phyloP scores from a whole-genome alignment of 2,888 invertebrate species.

The Drosophila meridiana region DNA sequence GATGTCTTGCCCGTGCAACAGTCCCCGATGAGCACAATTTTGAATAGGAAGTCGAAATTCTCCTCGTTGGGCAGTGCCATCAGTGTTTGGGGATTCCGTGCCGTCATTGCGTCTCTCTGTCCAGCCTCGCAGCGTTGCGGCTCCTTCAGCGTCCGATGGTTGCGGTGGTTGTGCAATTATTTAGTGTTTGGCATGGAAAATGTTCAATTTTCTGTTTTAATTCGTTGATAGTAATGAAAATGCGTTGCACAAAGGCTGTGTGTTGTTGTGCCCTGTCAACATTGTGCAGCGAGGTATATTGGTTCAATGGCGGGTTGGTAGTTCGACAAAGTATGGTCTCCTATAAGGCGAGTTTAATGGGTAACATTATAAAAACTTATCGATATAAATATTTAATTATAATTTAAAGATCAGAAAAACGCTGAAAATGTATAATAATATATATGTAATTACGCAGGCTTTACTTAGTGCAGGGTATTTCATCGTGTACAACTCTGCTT shows the following conservation, averaged over 20 bases:
- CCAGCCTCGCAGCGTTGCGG: constrained; percentile 22
- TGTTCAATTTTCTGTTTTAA: constrained; percentile 41
- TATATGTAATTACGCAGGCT: not conserved
- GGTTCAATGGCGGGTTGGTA: not conserved
- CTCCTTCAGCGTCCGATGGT: constrained; percentile 23
- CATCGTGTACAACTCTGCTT: not conserved
- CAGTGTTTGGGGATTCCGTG: constrained; percentile 90
- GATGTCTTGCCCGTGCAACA: constrained; percentile 97
- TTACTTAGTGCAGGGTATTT: constrained; percentile 20
- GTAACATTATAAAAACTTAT: too few relatives aligned
- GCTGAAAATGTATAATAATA: not conserved
- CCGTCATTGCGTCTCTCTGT: constrained; percentile 87
- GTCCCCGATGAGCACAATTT: constrained; percentile 96
- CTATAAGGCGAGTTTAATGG: too few relatives aligned
- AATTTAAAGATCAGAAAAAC: not conserved
- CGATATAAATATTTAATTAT: too few relatives aligned
- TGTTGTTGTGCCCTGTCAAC: constrained; percentile 43
- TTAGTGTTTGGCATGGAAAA: constrained; percentile 51
- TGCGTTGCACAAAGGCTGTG: constrained; percentile 61
- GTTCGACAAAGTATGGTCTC: fast-evolving
- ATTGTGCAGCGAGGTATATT: constrained; percentile 25
- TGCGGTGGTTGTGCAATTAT: constrained; percentile 35
- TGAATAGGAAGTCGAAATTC: constrained; percentile 96
- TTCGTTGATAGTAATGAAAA: constrained; percentile 48
- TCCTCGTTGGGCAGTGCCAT: constrained; percentile 91